A percentile compares a stretch with the other conserved stretches of the same genome.
These are phyloP conservation scores for Rhynchonycteris naso DNA, from an alignment of 2,797 vertebrate species.

Conservation along the genomic window DNA sequence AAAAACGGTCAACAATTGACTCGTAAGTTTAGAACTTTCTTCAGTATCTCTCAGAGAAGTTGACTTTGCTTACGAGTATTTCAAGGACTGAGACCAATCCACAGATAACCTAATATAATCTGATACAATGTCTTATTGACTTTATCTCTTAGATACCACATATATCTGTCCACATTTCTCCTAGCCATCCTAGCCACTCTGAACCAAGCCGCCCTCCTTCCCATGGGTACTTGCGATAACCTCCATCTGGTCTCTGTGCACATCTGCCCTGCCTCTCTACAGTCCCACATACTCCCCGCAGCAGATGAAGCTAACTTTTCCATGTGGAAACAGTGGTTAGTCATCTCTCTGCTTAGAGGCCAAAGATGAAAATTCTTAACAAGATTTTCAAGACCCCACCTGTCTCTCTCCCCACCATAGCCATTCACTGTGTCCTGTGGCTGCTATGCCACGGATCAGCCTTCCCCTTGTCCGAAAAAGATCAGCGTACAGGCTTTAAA, in stretches of 20 bases:
- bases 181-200: too few species aligned
- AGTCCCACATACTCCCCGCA: not conserved
- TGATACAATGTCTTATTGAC: not conserved
- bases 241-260: not conserved
- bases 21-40: conserved; percentile 13
- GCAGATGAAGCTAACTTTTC: not conserved
- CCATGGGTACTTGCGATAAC: not conserved
- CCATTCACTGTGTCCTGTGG: not conserved
- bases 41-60: not conserved
- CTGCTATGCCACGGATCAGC: not conserved
- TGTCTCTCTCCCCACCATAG: not conserved
- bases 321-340: not conserved
- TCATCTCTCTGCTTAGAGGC: not conserved
- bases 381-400: not conserved
- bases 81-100: not conserved
- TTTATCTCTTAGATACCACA: not conserved
- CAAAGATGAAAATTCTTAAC: not conserved
- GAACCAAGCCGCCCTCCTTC: not conserved
- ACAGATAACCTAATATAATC: not conserved
- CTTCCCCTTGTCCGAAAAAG: too few species aligned
- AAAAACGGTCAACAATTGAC: not conserved
- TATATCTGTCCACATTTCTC: not conserved
- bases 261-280: not conserved
- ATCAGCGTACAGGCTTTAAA: too few species aligned
- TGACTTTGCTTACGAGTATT: not conserved